Conservation (phyloP, 2,888 invertebrate species). For the Tribolium freemani region DNA sequence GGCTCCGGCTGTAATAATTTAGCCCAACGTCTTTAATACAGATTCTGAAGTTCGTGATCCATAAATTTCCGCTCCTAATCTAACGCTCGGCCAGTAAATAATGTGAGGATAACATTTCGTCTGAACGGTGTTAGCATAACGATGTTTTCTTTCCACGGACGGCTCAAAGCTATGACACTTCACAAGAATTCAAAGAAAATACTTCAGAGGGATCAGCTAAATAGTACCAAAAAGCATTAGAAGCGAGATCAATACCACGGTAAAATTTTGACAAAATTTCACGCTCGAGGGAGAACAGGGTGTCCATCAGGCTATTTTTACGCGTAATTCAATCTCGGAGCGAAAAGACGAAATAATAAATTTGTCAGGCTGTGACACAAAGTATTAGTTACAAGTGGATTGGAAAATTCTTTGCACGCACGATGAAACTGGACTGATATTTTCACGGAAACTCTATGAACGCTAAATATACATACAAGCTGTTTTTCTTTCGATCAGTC, state of each 20-base stretch:
- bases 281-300: not conserved
- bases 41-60: constrained; percentile 28
- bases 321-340: constrained; percentile 33
- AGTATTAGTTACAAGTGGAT: constrained; percentile 46
- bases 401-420: constrained; percentile 48
- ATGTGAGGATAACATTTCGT: constrained; percentile 17
- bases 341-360: constrained; percentile 43
- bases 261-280: not conserved
- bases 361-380: constrained; percentile 43
- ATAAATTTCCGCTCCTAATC: constrained; percentile 35
- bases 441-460: constrained; percentile 38
- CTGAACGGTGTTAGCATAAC: constrained; percentile 1
- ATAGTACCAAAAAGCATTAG: constrained; percentile 10
- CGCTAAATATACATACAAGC: constrained; percentile 17
- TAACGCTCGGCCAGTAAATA: constrained; percentile 18
- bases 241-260: not conserved
- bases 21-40: constrained; percentile 30
- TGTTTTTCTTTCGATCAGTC: constrained; percentile 16
- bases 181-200: constrained; percentile 5
- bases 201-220: not conserved
- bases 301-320: constrained; percentile 26
- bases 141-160: constrained; percentile 9
- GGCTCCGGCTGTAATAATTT: constrained; percentile 32
- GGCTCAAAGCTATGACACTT: constrained; percentile 11
- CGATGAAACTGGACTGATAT: constrained; percentile 45